Base-by-base conservation (phyloP, 2,888 invertebrate species). In the Trachelus tabidus region DNA sequence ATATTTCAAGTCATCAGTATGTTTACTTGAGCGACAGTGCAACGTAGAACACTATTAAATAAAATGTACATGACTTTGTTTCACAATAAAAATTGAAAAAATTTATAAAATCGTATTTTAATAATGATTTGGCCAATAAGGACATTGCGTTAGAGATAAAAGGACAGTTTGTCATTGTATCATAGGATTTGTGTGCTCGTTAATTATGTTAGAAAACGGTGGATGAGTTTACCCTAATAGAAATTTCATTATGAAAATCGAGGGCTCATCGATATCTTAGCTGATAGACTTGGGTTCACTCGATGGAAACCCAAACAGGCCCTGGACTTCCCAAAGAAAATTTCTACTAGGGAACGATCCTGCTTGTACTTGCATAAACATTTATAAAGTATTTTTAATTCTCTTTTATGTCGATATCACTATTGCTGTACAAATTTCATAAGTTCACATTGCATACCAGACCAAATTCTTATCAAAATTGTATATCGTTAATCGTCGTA, bases 11-110 rank as follows among this genome's bases (percentile, higher is more conserved):
- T 81, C 73, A 73, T 81, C 73, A 73, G 34, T 79, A 73, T 79
- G 76, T 80, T 83, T 79, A 83, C 80, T 79, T 81, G 79, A 78
- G 78, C 79, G 80, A 82, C 84, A 81, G 82, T 83, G 77, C 80
- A 84, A 83, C 80, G 81, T 80, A 76, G 35, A 74, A 34, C 34
- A 34, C 35, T 34, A 34, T n/a, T 34, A 34, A 74, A 33, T 37
- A 33, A 33, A 75, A 75, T 33, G 75, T 31, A 33, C 23, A 33
- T 75, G 40, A n/a, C 56, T n/a, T 40, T 11, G 33, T 34, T 40
- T 30, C 33, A 33, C 30, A 34, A 30, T 9, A 30, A 74, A 74
- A 30, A 74, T 33, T 30, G 15, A 12, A 30, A 30, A 35, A 34
- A 33, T 34, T 35, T 34, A 56, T 56, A 56, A 56, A 56, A 56